Base-by-base conservation (phyloP, 2,888 invertebrate species). In the Drosophila quinaria region DNA sequence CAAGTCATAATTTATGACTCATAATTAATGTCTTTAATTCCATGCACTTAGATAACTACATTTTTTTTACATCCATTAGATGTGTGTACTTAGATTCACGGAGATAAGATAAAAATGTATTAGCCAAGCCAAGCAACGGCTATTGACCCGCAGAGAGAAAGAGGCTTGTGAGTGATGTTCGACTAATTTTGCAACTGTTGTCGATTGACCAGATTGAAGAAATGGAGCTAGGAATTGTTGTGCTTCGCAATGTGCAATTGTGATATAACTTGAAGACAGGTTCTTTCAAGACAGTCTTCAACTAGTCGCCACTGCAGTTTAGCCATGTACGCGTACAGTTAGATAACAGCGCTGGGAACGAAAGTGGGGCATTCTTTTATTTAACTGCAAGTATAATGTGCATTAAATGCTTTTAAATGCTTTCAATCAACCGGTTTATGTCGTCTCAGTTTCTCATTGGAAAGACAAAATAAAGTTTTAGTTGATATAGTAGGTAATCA, bases 401-500 rank as follows among this genome's bases (percentile, higher is more conserved):
- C 35, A 60, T 63, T 78, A 69, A 78, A 75, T 75, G 44, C 56
- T 49, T 51, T 58, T 35, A 35, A 61, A 51, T 69, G 59, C 59
- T 51, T 62, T 78, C 61, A 74, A 74, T 81, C 62, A 78, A 81
- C 79, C 71, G 79, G 79, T 81, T 75, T 55, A 41, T 47, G 41
- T 33, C 47, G 29, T 17, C 22, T 55, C 11, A 13, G 41, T 9
- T 41, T 2, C 31, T 31, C 9, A 42, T 42, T 42, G 19, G 17
- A 33, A n/a, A 55, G 31, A 42, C 19, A 19, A 44, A n/a, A 25
- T 25, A 15, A 17, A 54, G 25, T 15, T 46, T 6, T 22, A 35
- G 6, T 33, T 22, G 15, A 54, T 29, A n/a, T 17, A 6, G 8
- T 17, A 6, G 8, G 13, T 8, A 41, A 15, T 31, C 8, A 13